Conservation (phyloP, 2,888 invertebrate species). For the Andrena camellia region DNA sequence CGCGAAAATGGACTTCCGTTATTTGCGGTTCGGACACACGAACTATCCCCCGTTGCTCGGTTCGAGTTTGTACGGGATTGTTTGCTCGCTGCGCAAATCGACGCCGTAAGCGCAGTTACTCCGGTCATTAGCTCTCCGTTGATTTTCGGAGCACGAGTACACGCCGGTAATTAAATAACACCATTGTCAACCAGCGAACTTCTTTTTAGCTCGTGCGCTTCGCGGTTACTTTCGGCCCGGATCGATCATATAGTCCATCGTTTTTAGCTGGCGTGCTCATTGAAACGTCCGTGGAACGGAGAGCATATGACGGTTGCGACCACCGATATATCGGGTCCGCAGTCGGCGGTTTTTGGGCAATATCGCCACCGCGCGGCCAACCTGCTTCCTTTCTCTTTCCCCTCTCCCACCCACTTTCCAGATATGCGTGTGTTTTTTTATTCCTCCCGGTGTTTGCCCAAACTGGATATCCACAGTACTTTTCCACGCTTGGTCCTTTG, state of each 20-base stretch:
- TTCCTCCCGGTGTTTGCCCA: slow-evolving; percentile 72
- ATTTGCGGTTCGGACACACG: slow-evolving; percentile 25
- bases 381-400: slow-evolving; percentile 18
- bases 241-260: slow-evolving; percentile 58
- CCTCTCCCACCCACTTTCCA: neutral
- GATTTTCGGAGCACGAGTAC: slow-evolving; percentile 21
- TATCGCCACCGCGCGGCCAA: slow-evolving; percentile 49
- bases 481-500: slow-evolving; percentile 78
- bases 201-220: slow-evolving; percentile 9
- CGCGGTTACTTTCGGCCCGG: slow-evolving; percentile 47
- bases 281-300: slow-evolving; percentile 54
- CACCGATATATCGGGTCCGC: slow-evolving; percentile 63
- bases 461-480: slow-evolving; percentile 77
- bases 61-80: slow-evolving; percentile 23
- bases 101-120: slow-evolving; percentile 23
- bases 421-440: slow-evolving; percentile 44
- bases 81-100: slow-evolving; percentile 33
- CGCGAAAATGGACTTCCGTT: slow-evolving; percentile 45
- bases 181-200: neutral
- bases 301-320: slow-evolving; percentile 63
- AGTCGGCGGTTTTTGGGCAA: slow-evolving; percentile 69
- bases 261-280: slow-evolving; percentile 35
- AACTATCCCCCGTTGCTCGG: neutral
- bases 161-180: slow-evolving; percentile 28
- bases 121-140: slow-evolving; percentile 28